These are phyloP conservation scores for Hetaerina americana DNA, from an alignment of 1,140 invertebrate species.

Conservation along the genomic window DNA sequence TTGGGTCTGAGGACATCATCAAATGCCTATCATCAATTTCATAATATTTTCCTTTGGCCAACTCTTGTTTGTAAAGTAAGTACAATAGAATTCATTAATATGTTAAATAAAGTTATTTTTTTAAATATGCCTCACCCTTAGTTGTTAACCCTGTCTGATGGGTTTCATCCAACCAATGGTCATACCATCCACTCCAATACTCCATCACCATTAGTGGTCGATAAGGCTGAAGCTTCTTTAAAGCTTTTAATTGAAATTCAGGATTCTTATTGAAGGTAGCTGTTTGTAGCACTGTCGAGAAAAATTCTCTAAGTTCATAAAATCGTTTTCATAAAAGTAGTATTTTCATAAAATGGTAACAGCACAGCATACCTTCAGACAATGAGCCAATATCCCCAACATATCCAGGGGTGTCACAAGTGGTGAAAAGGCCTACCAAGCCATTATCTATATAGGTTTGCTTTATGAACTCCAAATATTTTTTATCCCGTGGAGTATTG, in stretches of 20 bases:
- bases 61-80: too few species aligned
- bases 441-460: constrained; percentile 19
- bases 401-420: constrained; percentile 23
- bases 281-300: constrained; percentile 28
- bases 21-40: too few species aligned
- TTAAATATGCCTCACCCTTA: too few species aligned
- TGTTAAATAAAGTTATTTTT: too few species aligned
- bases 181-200: constrained; percentile 37
- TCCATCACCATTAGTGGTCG: constrained; percentile 28
- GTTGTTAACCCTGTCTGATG: background rate
- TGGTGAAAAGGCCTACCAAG: constrained; percentile 27
- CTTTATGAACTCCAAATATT: constrained; percentile 26
- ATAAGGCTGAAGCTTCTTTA: constrained; percentile 22
- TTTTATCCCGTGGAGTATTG: constrained; percentile 14
- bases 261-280: constrained; percentile 38
- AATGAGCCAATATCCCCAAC: background rate
- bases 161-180: constrained; percentile 8
- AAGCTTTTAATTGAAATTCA: constrained; percentile 25
- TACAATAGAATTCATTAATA: too few species aligned
- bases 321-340: too few species aligned
- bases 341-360: too few species aligned
- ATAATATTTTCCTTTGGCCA: too few species aligned
- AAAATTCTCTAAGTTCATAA: background rate
- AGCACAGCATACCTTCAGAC: background rate
- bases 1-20: too few species aligned